A percentile compares a stretch with the other conserved stretches of the same genome.
These are phyloP conservation scores for Heptranchias perlo DNA, from an alignment of 2,113 vertebrate genomes.

Conservation along the genomic window DNA sequence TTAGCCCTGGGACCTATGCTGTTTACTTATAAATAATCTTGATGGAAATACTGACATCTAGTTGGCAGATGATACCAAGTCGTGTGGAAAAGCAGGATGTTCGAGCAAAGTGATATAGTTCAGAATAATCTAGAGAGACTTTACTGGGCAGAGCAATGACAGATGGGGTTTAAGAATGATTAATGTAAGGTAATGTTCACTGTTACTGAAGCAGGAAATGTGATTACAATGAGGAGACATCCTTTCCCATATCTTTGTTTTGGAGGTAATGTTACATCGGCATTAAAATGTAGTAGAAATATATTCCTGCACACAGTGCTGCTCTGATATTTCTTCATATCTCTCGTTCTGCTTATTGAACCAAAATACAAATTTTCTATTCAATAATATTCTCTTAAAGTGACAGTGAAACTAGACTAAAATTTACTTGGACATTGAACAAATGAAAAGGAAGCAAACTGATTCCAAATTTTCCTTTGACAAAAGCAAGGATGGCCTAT, in stretches of 20 bases:
- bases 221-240: constrained; percentile 20
- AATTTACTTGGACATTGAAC: not conserved
- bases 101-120: constrained; percentile 27
- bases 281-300: not conserved
- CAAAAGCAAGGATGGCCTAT: not conserved
- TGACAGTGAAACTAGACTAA: not conserved
- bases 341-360: not conserved
- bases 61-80: constrained; percentile 33
- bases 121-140: constrained; percentile 25
- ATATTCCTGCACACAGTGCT: not conserved
- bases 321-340: too few relatives aligned
- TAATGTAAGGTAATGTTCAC: constrained; percentile 24
- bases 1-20: not conserved
- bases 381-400: not conserved
- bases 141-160: constrained; percentile 8
- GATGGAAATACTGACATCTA: constrained; percentile 20
- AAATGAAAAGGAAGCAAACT: not conserved
- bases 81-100: constrained; percentile 28
- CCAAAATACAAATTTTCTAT: not conserved
- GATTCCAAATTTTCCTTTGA: not conserved
- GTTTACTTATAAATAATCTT: constrained; percentile 20
- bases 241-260: not conserved
- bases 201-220: constrained; percentile 23
- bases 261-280: not conserved
- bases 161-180: constrained; percentile 31